phyloP scores from a whole-genome alignment of 1,140 invertebrate species.

The Cotesia glomerata region DNA sequence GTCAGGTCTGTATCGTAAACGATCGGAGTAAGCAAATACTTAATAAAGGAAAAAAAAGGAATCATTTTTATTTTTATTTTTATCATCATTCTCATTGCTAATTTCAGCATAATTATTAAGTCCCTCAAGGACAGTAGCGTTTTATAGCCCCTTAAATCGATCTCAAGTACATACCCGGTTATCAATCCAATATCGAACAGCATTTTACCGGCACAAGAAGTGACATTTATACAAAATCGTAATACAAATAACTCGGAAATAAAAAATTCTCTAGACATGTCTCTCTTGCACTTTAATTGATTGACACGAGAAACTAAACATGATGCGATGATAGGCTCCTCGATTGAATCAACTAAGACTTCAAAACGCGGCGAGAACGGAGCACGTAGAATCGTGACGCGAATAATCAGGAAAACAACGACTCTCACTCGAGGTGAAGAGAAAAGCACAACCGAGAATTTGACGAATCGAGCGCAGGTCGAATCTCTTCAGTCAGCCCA shows the following conservation, averaged over 20 bases:
- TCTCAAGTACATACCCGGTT: no score
- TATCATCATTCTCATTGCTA: neutral
- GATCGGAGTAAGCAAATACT: conserved; percentile 8
- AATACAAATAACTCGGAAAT: no score
- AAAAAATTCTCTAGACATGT: no score
- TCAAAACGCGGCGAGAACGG: conserved; percentile 77
- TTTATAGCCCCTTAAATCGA: no score
- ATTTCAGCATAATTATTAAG: neutral
- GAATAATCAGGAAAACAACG: conserved; percentile 88
- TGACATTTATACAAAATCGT: no score
- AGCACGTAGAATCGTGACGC: conserved; percentile 80
- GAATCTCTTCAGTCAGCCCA: conserved; percentile 61
- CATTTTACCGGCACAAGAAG: no score
- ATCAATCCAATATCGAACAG: no score
- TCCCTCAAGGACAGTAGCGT: no score
- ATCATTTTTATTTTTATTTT: neutral
- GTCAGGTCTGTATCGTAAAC: conserved; percentile 23
- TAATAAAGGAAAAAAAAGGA: neutral
- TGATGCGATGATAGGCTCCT: conserved; percentile 63
- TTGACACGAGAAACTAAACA: neutral
- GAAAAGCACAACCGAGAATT: conserved; percentile 74
- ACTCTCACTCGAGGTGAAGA: conserved; percentile 88
- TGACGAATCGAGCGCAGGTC: conserved; percentile 65
- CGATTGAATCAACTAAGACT: conserved; percentile 80
- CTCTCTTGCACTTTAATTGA: neutral